Evolutionary conservation across 1,140 invertebrate species (phyloP), one percentile per base, ranked within the genome.

Genomic region (Plutomurus gul): DNA sequence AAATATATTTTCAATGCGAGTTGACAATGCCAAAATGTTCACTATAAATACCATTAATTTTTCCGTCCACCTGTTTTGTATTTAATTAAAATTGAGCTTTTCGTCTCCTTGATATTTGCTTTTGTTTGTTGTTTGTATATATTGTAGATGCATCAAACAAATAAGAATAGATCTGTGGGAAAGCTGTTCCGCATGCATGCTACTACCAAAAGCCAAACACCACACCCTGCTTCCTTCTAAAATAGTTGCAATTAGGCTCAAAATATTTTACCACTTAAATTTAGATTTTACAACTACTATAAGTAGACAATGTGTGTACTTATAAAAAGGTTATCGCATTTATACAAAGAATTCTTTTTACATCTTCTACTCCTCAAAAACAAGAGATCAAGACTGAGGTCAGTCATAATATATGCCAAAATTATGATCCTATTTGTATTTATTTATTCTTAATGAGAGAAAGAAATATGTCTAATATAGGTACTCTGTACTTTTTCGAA

Each of bases 61-160:
- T n/a, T n/a, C n/a, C n/a, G n/a, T n/a, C n/a, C n/a, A n/a, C n/a
- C n/a, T n/a, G n/a, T n/a, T n/a, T n/a, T 56, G 4, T 30, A 33
- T 22, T 33, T 0, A 56, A 49, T 49, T 49, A 7, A 49, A 20
- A 60, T 3, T 33, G 13, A 65, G 56, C 56, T 65, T 60, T n/a
- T n/a, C n/a, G n/a, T n/a, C 25, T 33, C 27, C 56, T 27, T 65
- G 30, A 65, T 27, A 65, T 30, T 65, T 33, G 56, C 56, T 65
- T 65, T 30, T 65, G 47, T 65, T 65, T 65, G 27, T 65, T 65
- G 56, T 65, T 65, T 65, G 56, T 65, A 65, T n/a, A n/a, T n/a
- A 65, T 65, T 65, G 56, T 65, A 65, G 56, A 65, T 65, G 56
- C 56, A 65, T 30, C 56, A n/a, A n/a, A n/a, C 56, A 65, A 65